These are phyloP conservation scores for Cinclus cinclus DNA, from an alignment of 2,113 vertebrate genomes.

Conservation along the genomic window DNA sequence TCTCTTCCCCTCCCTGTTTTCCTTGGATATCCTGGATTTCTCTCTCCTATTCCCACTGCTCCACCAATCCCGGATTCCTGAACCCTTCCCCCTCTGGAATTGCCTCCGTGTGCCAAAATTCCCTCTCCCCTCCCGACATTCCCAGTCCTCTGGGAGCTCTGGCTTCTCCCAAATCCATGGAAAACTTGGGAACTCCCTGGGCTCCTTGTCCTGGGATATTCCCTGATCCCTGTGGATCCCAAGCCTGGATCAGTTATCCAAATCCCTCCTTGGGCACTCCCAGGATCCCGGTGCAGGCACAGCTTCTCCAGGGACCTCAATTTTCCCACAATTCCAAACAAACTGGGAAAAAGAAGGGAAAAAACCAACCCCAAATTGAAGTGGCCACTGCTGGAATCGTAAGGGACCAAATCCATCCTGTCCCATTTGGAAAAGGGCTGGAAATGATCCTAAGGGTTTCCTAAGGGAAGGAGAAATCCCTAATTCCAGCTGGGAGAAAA, in stretches of 20 bases:
- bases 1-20: background rate
- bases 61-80: background rate
- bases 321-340: background rate
- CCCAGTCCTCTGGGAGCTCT: background rate
- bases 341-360: background rate
- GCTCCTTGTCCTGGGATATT: background rate
- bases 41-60: background rate
- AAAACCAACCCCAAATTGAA: fast-evolving
- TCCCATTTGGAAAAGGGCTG: background rate
- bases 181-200: background rate
- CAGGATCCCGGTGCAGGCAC: background rate
- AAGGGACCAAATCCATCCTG: background rate
- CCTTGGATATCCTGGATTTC: background rate
- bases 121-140: background rate
- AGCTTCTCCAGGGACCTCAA: background rate
- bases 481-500: background rate
- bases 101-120: background rate
- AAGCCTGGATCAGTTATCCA: background rate
- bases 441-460: background rate
- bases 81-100: background rate
- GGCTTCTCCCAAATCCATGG: background rate
- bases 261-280: background rate
- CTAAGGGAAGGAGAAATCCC: background rate
- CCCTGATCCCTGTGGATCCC: background rate
- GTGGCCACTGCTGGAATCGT: background rate